phyloP scores from a whole-genome alignment of 2,888 invertebrate species.

The Acholoe squamosa region DNA sequence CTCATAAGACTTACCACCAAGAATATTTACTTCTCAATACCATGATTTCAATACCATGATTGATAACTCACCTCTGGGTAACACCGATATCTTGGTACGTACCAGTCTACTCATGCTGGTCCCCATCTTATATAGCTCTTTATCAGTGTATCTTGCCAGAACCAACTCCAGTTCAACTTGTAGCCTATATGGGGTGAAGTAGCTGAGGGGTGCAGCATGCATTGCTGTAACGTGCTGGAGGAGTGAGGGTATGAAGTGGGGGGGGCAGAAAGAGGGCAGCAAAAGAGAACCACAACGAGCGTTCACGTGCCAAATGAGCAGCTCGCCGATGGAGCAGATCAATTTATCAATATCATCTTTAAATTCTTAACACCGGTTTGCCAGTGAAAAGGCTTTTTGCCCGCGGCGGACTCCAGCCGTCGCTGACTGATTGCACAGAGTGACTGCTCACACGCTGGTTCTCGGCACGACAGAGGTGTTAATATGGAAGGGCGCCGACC shows the following conservation, averaged over 20 bases:
- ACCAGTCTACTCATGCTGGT: too few species aligned
- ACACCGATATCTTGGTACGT: too few species aligned
- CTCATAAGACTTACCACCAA: too few species aligned
- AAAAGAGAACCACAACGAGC: background rate
- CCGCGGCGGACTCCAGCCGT: background rate
- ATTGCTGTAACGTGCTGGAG: background rate
- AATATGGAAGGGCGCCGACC: conserved; percentile 6
- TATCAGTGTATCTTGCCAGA: too few species aligned
- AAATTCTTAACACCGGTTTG: conserved; percentile 39
- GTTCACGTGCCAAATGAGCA: conserved; percentile 45
- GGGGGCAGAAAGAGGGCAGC: background rate
- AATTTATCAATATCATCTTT: conserved; percentile 48
- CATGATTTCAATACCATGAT: too few species aligned
- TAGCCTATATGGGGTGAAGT: too few species aligned
- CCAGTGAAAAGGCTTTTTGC: conserved; percentile 44
- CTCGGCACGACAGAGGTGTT: conserved; percentile 27
- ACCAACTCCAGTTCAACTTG: too few species aligned
- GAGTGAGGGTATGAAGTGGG: background rate
- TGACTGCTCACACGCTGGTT: conserved; percentile 24
- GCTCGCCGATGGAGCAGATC: conserved; percentile 21
- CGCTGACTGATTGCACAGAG: conserved; percentile 31
- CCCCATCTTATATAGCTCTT: too few species aligned
- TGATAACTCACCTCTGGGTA: too few species aligned
- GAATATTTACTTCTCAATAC: too few species aligned
- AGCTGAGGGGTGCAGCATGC: background rate